Conservation (phyloP, 2,797 vertebrate genomes). For the Martes flavigula region DNA sequence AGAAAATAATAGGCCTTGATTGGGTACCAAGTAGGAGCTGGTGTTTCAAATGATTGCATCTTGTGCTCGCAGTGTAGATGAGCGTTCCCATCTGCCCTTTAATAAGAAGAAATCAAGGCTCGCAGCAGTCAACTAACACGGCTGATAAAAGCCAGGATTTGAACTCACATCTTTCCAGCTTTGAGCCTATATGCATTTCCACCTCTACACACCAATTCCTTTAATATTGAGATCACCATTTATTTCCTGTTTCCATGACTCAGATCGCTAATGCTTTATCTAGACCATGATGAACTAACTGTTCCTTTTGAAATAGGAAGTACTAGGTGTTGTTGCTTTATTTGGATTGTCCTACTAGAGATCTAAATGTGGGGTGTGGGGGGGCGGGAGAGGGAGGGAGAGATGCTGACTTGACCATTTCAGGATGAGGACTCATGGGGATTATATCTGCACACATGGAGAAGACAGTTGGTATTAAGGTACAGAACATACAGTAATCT, state of each 20-base stretch:
- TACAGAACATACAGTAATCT: neutral
- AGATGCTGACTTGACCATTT: neutral
- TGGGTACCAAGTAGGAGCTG: neutral
- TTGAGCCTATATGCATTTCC: neutral
- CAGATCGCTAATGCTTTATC: neutral
- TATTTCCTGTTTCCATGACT: constrained; percentile 36
- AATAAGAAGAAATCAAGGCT: constrained; percentile 3
- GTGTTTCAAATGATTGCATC: constrained; percentile 30
- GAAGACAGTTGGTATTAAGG: neutral
- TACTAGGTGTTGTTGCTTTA: neutral
- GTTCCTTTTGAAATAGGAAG: constrained; percentile 35
- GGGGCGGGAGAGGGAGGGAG: neutral
- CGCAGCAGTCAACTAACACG: neutral
- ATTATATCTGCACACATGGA: neutral
- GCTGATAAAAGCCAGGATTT: constrained; percentile 14
- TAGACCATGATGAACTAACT: neutral
- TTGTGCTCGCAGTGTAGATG: neutral
- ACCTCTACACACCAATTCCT: neutral
- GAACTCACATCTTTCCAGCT: neutral
- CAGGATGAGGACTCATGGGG: neutral
- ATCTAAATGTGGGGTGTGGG: neutral
- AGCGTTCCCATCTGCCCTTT: neutral
- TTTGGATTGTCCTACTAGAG: constrained; percentile 13
- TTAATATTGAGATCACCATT: neutral
- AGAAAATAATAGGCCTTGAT: constrained; percentile 15